Evolutionary conservation across 1,140 invertebrate genomes (phyloP).

Genomic region (Drosophila burlai): DNA sequence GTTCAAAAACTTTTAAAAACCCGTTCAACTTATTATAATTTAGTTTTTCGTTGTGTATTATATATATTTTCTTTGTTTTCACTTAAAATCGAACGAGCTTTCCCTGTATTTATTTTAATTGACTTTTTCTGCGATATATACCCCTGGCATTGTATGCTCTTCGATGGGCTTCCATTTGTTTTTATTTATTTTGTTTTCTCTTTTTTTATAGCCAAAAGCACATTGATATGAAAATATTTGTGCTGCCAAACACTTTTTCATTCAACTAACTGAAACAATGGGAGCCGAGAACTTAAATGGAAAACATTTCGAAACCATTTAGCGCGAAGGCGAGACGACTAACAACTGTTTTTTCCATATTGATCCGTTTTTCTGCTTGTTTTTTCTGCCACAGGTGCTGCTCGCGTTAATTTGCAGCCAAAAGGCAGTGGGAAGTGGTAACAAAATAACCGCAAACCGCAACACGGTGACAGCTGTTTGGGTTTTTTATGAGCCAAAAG

Average conservation of each 20-base stretch:
- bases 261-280: constrained; percentile 24
- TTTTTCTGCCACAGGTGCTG: constrained; percentile 31
- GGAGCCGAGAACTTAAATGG: constrained; percentile 22
- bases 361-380: constrained; percentile 8
- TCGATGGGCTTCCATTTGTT: constrained; percentile 41
- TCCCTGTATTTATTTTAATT: constrained; percentile 18
- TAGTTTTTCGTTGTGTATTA: background rate
- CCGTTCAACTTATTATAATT: background rate
- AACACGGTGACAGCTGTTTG: constrained; percentile 70
- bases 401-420: constrained; percentile 24
- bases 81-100: background rate
- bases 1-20: background rate
- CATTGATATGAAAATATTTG: constrained; percentile 33
- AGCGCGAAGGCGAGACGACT: background rate
- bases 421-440: constrained; percentile 28
- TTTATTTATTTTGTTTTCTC: constrained; percentile 11
- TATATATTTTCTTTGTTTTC: background rate
- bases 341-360: constrained; percentile 42
- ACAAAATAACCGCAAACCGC: constrained; percentile 50
- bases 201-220: background rate
- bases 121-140: constrained; percentile 25
- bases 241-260: constrained; percentile 23
- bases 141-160: constrained; percentile 34
- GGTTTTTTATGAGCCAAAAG: constrained; percentile 24
- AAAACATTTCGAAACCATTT: constrained; percentile 41